Evolutionary conservation across 2,888 invertebrate genomes (phyloP), one percentile per base, ranked within the genome.

Genomic region (Stegophylla sp.): DNA sequence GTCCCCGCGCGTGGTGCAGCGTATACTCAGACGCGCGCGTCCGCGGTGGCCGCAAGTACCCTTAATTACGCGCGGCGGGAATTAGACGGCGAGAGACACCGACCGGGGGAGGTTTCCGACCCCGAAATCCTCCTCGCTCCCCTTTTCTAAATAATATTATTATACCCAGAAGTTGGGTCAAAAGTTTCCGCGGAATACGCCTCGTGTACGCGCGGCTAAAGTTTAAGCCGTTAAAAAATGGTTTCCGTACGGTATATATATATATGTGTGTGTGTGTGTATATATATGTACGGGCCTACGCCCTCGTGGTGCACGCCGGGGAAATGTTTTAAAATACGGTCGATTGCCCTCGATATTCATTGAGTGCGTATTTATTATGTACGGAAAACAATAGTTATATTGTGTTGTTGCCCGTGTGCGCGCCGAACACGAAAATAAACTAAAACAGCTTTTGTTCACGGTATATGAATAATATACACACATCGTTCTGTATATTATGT

Each of bases 21-120:
- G 20, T 48, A 48, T 75, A 51, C 34, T 75, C 34, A 28, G 26
- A 61, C 73, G 15, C 17, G 51, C 17, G 74, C 17, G 74, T 23
- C 10, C 20, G 23, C 20, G n/a, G 63, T 34, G 17, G 48, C 63
- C 74, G 63, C 63, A 64, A 75, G 53, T 66, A 66, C 75, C 23
- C 75, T 76, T 66, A 76, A 76, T 76, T 76, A 76, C 17, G n/a
- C n/a, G n/a, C n/a, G n/a, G n/a, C n/a, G 51, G 75, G 66, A 76
- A 76, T 76, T 76, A 75, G 64, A 34, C n/a, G n/a, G n/a, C n/a
- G n/a, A 53, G 51, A 66, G 41, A 66, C 51, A 26, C 53, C 26
- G 41, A 13, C n/a, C n/a, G n/a, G 17, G 45, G 26, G 64, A 66
- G 64, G 53, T 43, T 66, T 66, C 64, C 43, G 64, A 66, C 64